phyloP scores from a whole-genome alignment of 2,113 vertebrate species.

The Natator depressus region DNA sequence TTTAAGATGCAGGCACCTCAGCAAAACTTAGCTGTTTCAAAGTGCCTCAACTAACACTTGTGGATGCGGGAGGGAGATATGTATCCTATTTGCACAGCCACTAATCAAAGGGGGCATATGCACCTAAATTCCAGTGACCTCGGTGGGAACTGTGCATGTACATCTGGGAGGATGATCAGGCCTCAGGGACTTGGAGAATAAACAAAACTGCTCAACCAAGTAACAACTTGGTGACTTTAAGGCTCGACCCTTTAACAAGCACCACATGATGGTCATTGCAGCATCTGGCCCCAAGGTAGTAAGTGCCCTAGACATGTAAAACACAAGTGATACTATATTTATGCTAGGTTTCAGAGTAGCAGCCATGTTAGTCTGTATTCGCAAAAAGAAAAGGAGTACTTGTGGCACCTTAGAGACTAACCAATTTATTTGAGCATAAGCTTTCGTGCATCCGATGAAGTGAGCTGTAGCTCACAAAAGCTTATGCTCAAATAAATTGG shows the following conservation, averaged over 20 bases:
- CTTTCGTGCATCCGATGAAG: no score
- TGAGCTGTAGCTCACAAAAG: no score
- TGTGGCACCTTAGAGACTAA: no score
- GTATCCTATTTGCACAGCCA: neutral
- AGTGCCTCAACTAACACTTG: neutral
- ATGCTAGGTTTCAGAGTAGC: no score
- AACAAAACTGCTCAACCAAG: neutral
- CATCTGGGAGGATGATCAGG: neutral
- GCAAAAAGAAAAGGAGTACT: no score
- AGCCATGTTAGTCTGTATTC: no score
- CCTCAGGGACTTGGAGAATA: neutral
- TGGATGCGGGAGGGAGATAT: neutral
- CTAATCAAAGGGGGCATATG: neutral
- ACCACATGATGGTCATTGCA: rapidly evolving
- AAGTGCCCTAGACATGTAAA: neutral
- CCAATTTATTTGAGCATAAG: no score
- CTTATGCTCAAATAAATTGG: no score
- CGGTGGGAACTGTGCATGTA: neutral
- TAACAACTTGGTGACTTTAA: neutral
- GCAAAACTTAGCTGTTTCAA: neutral
- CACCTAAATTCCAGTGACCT: neutral
- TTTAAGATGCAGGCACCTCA: neutral
- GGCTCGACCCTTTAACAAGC: rapidly evolving
- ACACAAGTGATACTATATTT: neutral
- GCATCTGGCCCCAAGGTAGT: rapidly evolving